A percentile compares a stretch with the other conserved stretches of the same genome.
Evolutionary conservation across 2,888 invertebrate species (phyloP).

Genomic region (Oscheius sp.): DNA sequence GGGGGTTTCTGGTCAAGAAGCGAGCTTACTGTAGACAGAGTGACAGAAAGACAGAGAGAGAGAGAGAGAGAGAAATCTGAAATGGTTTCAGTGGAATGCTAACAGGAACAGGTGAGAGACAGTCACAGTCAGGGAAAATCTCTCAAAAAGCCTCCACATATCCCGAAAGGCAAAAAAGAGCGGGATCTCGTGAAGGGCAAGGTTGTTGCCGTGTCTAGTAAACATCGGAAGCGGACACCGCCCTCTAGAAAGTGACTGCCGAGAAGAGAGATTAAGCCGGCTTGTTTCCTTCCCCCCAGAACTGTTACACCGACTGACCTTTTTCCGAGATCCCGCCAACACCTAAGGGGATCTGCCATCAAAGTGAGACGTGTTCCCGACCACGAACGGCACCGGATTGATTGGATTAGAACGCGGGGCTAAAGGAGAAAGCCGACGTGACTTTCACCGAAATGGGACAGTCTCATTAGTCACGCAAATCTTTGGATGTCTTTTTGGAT

Average conservation of each 20-base stretch:
- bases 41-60: neutral
- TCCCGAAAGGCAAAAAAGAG: neutral
- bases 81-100: neutral
- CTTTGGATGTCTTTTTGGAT: too few species aligned
- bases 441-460: too few species aligned
- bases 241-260: neutral
- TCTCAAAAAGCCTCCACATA: neutral
- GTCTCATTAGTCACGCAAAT: too few species aligned
- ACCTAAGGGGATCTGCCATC: neutral
- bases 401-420: slow-evolving; percentile 12
- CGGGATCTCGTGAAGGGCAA: neutral
- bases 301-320: slow-evolving; percentile 17
- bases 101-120: neutral
- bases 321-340: neutral
- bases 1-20: too few species aligned
- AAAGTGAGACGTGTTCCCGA: slow-evolving; percentile 13
- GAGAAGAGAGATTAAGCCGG: neutral
- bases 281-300: neutral
- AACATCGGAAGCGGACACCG: neutral
- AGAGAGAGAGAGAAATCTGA: neutral
- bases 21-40: too few species aligned
- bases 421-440: neutral
- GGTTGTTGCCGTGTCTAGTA: neutral
- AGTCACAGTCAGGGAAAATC: neutral
- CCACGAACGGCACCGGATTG: slow-evolving; percentile 14